Percentiles rank a stretch among this genome's conserved stretches.
Evolutionary conservation across 1,140 invertebrate genomes (phyloP).

Genomic region (Ceratosolen solmsi): DNA sequence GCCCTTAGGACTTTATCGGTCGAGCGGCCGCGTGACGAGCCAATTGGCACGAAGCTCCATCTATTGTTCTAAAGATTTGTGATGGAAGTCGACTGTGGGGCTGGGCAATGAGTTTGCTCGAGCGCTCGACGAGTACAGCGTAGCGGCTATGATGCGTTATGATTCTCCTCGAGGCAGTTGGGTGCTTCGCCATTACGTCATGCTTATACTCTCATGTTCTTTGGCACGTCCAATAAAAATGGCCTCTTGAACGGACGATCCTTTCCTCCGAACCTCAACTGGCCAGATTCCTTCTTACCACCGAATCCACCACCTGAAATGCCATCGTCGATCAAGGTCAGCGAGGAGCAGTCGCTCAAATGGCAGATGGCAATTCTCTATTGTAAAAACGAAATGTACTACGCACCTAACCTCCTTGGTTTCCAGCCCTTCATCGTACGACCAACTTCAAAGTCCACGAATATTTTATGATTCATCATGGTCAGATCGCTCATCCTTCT

Average conservation of each 20-base stretch:
- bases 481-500: conserved; percentile 75
- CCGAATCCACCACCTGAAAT: conserved; percentile 86
- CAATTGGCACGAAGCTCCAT: no score
- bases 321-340: conserved; percentile 26
- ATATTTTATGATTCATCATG: conserved; percentile 77
- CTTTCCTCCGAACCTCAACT: conserved; percentile 88
- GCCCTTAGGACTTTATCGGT: no score
- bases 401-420: conserved; percentile 82
- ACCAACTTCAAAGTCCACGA: conserved; percentile 82
- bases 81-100: no score
- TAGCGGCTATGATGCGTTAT: no score
- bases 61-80: no score
- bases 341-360: no score
- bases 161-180: no score
- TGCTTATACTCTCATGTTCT: background rate
- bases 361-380: no score
- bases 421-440: conserved; percentile 84
- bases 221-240: conserved; percentile 61
- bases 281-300: conserved; percentile 90
- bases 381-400: background rate
- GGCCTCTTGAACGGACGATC: conserved; percentile 84
- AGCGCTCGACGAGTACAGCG: no score
- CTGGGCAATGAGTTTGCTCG: no score
- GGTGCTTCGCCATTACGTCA: background rate
- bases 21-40: no score